Base-by-base conservation (phyloP, 1,140 invertebrate genomes). In the Trichonephila clavipes region DNA sequence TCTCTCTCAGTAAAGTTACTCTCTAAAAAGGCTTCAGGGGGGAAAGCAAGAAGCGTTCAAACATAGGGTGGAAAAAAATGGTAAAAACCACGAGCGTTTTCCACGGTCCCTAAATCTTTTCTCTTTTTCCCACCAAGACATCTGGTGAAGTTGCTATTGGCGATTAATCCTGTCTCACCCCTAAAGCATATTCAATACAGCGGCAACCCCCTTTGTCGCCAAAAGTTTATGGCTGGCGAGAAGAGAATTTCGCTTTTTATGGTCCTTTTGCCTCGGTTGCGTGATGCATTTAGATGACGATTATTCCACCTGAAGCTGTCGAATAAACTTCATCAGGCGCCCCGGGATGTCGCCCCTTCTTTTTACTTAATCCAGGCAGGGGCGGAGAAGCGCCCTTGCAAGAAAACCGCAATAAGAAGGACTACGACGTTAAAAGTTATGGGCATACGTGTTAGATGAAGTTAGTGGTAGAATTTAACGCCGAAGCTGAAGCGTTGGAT, bases 281-380 rank as follows among this genome's bases (percentile, higher is more conserved):
- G 90, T 92, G 90, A 92, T 92, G 90, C 90, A 92, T 92, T 92
- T 92, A 92, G 90, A 92, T 92, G 90, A 66, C 90, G 90, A 92
- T 92, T 92, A 92, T 92, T 92, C 82, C 90, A 92, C 90, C 90
- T 92, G 90, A 92, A 92, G 90, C 77, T 81, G 40, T 21, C 90
- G 90, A 83, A 92, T 92, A 83, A 92, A 92, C 90, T 92, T 92
- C 90, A 92, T 92, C 90, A 92, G 85, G 34, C 61, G n/a, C 81
- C 58, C 81, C 81, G 28, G 66, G 72, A 81, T 51, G 58, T 62
- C 90, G 72, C 90, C 90, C 72, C 77, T 92, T 44, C 90, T 85
- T 58, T 51, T 44, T 81, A 66, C 81, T 92, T 92, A 92, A 92
- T 92, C 90, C 90, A 44, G 28, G 21, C 83, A 10, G 44, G 51